These are phyloP conservation scores for Xestia ashworthii DNA, from an alignment of 2,888 invertebrate genomes.

Conservation along the genomic window DNA sequence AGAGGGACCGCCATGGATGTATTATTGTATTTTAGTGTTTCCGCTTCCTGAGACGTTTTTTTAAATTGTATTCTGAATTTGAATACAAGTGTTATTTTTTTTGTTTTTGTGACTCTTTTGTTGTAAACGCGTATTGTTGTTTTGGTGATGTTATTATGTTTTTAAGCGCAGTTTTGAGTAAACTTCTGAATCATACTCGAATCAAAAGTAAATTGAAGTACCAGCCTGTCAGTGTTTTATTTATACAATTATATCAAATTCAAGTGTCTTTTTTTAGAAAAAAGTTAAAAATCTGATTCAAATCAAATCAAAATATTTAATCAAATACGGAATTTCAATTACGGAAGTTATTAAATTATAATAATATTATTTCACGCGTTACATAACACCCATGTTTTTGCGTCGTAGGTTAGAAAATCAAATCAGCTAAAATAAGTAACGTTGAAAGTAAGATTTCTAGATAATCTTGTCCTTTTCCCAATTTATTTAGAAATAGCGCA, in stretches of 20 bases:
- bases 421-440: neutral
- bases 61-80: conserved; percentile 2
- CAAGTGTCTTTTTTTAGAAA: no score
- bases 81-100: conserved; percentile 10
- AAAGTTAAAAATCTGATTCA: no score
- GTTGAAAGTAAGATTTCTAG: neutral
- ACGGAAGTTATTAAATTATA: no score
- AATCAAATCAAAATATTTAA: no score
- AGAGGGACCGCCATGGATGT: conserved; percentile 61
- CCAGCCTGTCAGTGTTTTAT: neutral
- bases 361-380: no score
- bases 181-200: neutral
- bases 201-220: neutral
- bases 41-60: conserved; percentile 53
- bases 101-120: neutral
- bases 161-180: neutral
- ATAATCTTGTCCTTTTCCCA: no score
- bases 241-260: no score
- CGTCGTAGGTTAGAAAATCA: no score
- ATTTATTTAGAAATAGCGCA: no score
- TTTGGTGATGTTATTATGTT: neutral
- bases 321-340: no score
- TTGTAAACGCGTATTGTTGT: conserved; percentile 2
- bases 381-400: no score
- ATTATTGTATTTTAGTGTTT: conserved; percentile 61